phyloP scores from a whole-genome alignment of 2,113 vertebrate genomes.

The Bothrops jararaca region DNA sequence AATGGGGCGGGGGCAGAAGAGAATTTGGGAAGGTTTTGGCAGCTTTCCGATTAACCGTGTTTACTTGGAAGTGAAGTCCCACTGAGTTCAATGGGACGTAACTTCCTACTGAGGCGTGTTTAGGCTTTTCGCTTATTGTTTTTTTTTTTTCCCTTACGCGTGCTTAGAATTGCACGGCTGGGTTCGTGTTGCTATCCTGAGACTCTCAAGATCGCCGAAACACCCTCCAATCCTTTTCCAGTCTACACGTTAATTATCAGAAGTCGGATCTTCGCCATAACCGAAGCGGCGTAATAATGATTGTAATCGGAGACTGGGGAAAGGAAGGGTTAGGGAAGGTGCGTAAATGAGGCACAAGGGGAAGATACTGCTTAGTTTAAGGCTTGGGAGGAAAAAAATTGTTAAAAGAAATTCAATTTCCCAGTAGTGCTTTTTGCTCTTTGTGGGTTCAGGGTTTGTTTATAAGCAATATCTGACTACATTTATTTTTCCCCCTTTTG shows the following conservation, averaged over 20 bases:
- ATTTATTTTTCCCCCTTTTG: background rate
- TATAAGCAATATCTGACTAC: background rate
- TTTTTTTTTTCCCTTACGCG: background rate
- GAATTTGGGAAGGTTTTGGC: background rate
- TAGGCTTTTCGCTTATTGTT: background rate
- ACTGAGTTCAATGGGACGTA: background rate
- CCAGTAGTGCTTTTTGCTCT: background rate
- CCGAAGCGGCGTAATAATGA: background rate
- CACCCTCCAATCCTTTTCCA: background rate
- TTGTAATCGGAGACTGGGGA: background rate
- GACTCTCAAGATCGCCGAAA: background rate
- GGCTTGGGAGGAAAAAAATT: background rate
- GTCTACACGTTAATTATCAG: background rate
- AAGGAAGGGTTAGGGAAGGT: background rate
- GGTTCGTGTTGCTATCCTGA: background rate
- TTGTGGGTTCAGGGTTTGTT: background rate
- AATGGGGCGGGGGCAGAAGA: background rate
- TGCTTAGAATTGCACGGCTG: background rate
- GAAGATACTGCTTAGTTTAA: background rate
- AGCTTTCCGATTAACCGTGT: background rate
- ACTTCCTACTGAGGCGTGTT: background rate
- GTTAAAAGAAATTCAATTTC: background rate
- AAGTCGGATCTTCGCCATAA: background rate
- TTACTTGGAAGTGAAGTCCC: slow-evolving; percentile 4
- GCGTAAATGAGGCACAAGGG: background rate